These are phyloP conservation scores for Coryphaenoides rupestris DNA, from an alignment of 2,113 vertebrate species.

Conservation along the genomic window DNA sequence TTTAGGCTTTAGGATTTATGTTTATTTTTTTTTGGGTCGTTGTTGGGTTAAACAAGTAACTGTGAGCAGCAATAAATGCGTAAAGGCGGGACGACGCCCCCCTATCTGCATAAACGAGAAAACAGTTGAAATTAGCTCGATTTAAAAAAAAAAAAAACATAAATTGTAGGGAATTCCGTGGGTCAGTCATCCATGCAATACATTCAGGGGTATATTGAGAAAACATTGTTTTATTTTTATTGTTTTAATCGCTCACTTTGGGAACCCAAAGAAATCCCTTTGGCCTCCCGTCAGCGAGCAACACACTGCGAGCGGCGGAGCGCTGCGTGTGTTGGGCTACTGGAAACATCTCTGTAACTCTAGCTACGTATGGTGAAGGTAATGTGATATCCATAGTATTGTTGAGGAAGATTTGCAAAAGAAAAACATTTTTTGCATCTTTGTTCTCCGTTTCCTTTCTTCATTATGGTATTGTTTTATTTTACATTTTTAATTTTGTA, in stretches of 20 bases:
- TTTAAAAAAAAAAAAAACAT: slow-evolving; percentile 68
- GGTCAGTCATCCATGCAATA: slow-evolving; percentile 85
- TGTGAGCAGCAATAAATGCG: slow-evolving; percentile 87
- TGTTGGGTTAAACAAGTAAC: slow-evolving; percentile 62
- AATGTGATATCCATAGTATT: slow-evolving; percentile 81
- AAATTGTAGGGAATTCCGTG: slow-evolving; percentile 94
- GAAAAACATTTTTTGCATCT: slow-evolving; percentile 67
- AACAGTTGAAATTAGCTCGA: slow-evolving; percentile 75
- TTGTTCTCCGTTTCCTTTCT: no score
- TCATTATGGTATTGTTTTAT: slow-evolving; percentile 61
- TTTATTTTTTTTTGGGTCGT: slow-evolving; percentile 36
- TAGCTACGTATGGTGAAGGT: slow-evolving; percentile 76
- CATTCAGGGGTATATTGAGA: slow-evolving; percentile 85
- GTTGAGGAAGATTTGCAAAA: slow-evolving; percentile 78
- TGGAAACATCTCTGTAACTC: slow-evolving; percentile 58
- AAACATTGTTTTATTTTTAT: slow-evolving; percentile 30
- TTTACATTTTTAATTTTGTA: slow-evolving; percentile 54
- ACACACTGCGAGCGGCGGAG: slow-evolving; percentile 63
- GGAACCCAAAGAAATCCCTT: slow-evolving; percentile 78
- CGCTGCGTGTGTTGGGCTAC: slow-evolving; percentile 52
- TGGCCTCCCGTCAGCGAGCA: slow-evolving; percentile 72
- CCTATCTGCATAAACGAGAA: slow-evolving; percentile 70
- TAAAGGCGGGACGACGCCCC: slow-evolving; percentile 61
- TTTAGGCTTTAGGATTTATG: slow-evolving; percentile 72
- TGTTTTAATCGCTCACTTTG: slow-evolving; percentile 66